Evolutionary conservation across 2,888 invertebrate species (phyloP).

Genomic region (Eupsilia transversa): DNA sequence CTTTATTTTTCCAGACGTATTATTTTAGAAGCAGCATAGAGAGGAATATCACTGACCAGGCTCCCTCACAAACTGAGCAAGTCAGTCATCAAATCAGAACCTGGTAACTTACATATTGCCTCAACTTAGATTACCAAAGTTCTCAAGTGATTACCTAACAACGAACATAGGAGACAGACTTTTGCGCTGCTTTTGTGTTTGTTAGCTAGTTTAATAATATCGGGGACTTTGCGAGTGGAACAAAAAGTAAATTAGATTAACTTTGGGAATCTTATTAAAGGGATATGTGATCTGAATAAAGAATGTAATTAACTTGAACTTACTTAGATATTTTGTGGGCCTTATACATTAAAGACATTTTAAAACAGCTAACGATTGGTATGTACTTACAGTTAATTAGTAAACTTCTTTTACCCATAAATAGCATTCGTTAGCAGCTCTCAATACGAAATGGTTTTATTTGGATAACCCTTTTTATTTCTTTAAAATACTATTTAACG

Average conservation of each 20-base stretch:
- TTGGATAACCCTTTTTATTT: neutral
- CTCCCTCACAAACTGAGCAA: neutral
- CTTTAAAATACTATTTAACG: neutral
- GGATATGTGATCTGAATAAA: slow-evolving; percentile 8
- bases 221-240: slow-evolving; percentile 11
- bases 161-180: neutral
- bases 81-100: neutral
- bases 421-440: neutral
- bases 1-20: neutral
- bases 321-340: neutral
- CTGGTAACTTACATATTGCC: slow-evolving; percentile 12
- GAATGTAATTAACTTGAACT: neutral
- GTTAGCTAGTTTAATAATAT: slow-evolving; percentile 26
- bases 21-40: neutral
- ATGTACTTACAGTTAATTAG: no score
- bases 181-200: slow-evolving; percentile 2
- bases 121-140: slow-evolving; percentile 46
- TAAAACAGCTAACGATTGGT: neutral
- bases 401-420: no score
- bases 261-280: slow-evolving; percentile 21
- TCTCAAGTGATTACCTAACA: slow-evolving; percentile 27
- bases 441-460: neutral
- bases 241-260: slow-evolving; percentile 21
- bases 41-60: neutral
- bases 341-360: neutral